These are phyloP conservation scores for Stictocephala bisonia DNA, from an alignment of 2,888 invertebrate genomes.

Conservation along the genomic window DNA sequence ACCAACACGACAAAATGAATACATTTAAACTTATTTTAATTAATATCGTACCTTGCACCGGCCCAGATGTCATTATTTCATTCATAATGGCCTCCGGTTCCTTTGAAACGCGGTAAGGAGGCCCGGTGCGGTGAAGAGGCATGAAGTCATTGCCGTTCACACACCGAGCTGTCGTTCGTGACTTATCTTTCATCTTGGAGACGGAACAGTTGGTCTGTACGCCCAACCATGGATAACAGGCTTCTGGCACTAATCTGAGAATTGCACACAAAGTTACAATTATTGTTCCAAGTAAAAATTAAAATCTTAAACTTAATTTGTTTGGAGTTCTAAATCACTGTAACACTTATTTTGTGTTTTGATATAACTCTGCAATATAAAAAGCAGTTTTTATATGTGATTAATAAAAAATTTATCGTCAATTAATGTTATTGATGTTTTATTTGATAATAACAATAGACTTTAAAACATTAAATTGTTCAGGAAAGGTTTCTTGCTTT, in stretches of 20 bases:
- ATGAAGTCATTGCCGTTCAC: conserved; percentile 29
- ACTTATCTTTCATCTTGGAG: conserved; percentile 63
- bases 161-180: conserved; percentile 21
- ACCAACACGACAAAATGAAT: neutral
- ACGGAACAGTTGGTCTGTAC: conserved; percentile 73
- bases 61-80: conserved; percentile 90
- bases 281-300: too few relatives aligned
- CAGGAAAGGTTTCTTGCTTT: too few relatives aligned
- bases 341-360: too few relatives aligned
- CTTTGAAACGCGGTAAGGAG: conserved; percentile 78
- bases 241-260: conserved; percentile 82
- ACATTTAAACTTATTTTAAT: too few relatives aligned
- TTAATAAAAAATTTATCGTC: too few relatives aligned
- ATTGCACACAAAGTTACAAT: neutral
- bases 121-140: conserved; percentile 77
- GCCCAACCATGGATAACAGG: conserved; percentile 86
- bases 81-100: conserved; percentile 87
- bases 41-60: conserved; percentile 80
- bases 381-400: too few relatives aligned
- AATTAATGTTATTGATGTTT: too few relatives aligned
- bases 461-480: too few relatives aligned
- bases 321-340: too few relatives aligned
- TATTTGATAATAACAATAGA: too few relatives aligned
- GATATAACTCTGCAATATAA: too few relatives aligned
- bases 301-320: too few relatives aligned